Base-by-base conservation (phyloP, 2,888 invertebrate species). In the Biston stratarius region DNA sequence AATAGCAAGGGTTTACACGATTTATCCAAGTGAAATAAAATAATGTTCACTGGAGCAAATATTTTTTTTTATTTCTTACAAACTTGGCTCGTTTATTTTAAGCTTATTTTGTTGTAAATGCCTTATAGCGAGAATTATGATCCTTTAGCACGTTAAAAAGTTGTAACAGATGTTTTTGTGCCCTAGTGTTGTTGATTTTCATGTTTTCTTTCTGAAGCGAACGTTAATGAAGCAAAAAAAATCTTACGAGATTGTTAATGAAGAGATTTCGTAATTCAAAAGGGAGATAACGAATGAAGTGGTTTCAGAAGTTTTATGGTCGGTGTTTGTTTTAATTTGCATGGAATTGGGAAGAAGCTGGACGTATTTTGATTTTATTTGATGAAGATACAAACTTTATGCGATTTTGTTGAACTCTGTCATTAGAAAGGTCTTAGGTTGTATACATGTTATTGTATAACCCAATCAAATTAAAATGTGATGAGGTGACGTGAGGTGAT, bases 81-180 rank as follows among this genome's bases (percentile, higher is more conserved):
- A 83, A 84, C 77, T 83, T 77, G 65, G 78, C 70, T 69, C 83
- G 80, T 86, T 86, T 84, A 81, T 84, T 85, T 86, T 83, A 81
- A 78, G 82, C 80, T 86, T 84, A 85, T 84, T 84, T 45, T 84
- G 80, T 81, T 79, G 79, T 84, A 82, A 84, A 83, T 79, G 83
- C 79, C 79, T 81, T 82, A 83, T 79, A 74, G 75, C 77, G 77
- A 74, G 79, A 83, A 83, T 82, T 83, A 82, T 80, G 79, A 77
- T 78, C 72, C 75, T 79, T 77, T 73, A 55, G 75, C 74, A 74
- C 65, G 70, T 71, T 69, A 67, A 67, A 75, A 71, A 73, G 72
- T 75, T 77, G 67, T 72, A 69, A 69, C 73, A 74, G 75, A 74
- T 77, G 75, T 75, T 75, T 72, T 64, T 68, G 55, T 63, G 57